phyloP scores from a whole-genome alignment of 2,113 vertebrate species.

The Onychostruthus taczanowskii region DNA sequence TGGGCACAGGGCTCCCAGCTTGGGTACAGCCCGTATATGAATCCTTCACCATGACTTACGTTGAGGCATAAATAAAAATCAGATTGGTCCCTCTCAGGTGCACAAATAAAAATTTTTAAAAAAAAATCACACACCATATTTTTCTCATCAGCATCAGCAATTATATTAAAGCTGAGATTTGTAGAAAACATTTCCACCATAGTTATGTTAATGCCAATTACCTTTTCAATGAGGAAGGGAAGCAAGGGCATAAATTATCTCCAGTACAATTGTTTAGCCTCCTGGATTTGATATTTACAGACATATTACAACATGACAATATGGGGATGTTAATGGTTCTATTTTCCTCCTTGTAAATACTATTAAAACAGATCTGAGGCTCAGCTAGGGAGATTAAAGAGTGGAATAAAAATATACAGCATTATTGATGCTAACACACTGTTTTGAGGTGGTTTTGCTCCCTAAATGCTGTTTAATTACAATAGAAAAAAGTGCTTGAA shows the following conservation, averaged over 20 bases:
- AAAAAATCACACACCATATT: rapidly evolving
- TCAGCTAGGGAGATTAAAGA: neutral
- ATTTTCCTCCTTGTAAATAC: neutral
- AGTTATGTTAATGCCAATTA: neutral
- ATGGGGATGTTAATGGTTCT: neutral
- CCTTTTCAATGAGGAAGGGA: neutral
- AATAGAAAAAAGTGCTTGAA: neutral
- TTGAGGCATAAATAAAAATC: neutral
- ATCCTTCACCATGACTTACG: neutral
- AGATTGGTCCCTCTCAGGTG: neutral
- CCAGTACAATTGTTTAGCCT: neutral
- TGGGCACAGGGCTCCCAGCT: neutral
- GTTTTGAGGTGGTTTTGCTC: neutral
- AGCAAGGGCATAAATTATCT: neutral
- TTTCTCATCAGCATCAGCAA: neutral
- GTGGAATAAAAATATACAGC: neutral
- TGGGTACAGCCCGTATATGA: neutral
- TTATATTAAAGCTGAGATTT: neutral
- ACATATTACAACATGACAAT: neutral
- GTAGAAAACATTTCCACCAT: neutral
- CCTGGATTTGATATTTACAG: neutral
- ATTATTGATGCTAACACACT: neutral
- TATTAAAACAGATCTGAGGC: neutral
- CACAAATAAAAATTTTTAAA: neutral
- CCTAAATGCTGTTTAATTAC: neutral